A percentile compares a stretch with the other conserved stretches of the same genome.
Evolutionary conservation across 2,888 invertebrate genomes (phyloP).

Genomic region (Glyphotaelius pellucidus): DNA sequence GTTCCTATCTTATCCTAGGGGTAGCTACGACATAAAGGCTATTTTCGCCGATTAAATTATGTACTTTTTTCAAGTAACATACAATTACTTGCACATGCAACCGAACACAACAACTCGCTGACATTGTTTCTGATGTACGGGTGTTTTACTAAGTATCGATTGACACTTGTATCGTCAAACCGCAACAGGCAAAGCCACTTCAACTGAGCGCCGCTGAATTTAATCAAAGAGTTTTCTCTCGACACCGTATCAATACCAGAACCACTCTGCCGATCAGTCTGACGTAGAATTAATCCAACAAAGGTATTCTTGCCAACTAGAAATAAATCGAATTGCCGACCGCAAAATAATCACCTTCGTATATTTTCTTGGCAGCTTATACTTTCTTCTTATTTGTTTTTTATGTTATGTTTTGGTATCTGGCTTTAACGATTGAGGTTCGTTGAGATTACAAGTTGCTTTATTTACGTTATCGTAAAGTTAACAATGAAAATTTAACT

Average conservation of each 20-base stretch:
- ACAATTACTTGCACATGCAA: not conserved
- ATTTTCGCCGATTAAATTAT: too few relatives aligned
- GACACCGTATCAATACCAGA: not conserved
- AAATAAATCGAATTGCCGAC: not conserved
- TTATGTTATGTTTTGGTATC: too few relatives aligned
- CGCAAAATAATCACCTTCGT: too few relatives aligned
- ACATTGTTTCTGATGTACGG: not conserved
- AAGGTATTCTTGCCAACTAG: not conserved
- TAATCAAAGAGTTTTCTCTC: not conserved
- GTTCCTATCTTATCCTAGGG: too few relatives aligned
- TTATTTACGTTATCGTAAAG: too few relatives aligned
- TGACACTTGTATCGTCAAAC: not conserved
- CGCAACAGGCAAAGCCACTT: not conserved
- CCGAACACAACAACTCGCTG: not conserved
- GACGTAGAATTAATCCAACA: not conserved
- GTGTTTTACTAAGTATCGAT: not conserved
- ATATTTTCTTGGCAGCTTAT: too few relatives aligned
- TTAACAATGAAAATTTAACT: too few relatives aligned
- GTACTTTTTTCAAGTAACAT: not conserved
- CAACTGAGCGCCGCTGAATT: not conserved
- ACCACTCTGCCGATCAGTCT: not conserved
- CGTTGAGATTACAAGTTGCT: too few relatives aligned
- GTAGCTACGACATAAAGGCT: too few relatives aligned
- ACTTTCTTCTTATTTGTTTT: too few relatives aligned
- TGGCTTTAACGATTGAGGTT: too few relatives aligned